phyloP scores from a whole-genome alignment of 2,113 vertebrate species.

The Laticauda laticaudata region DNA sequence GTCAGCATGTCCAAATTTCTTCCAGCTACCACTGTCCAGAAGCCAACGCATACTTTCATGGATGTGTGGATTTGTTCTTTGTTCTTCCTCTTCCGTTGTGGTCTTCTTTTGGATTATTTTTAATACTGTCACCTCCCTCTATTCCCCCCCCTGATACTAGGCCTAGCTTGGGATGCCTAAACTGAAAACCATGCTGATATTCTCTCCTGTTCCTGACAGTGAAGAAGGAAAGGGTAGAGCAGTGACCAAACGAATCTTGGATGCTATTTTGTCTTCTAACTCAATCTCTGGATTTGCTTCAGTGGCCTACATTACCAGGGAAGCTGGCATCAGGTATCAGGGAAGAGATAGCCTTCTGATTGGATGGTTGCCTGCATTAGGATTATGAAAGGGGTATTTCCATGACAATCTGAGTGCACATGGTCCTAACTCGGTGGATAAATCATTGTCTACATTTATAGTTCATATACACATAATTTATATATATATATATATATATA shows the following conservation, averaged over 20 bases:
- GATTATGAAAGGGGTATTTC: slow-evolving; percentile 63
- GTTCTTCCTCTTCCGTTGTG: slow-evolving; percentile 40
- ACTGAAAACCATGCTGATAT: slow-evolving; percentile 62
- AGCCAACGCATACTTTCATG: slow-evolving; percentile 76
- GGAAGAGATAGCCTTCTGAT: slow-evolving; percentile 53
- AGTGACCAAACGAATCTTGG: slow-evolving; percentile 58
- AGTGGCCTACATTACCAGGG: slow-evolving; percentile 74
- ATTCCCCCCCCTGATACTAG: slow-evolving; percentile 28
- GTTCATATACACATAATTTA: slow-evolving; percentile 39
- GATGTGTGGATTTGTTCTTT: slow-evolving; percentile 18
- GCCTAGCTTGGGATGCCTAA: slow-evolving; percentile 50
- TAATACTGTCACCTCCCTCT: slow-evolving; percentile 18
- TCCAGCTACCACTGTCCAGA: slow-evolving; percentile 80
- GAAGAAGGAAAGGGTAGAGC: slow-evolving; percentile 38
- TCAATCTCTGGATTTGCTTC: slow-evolving; percentile 76
- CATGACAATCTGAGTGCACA: slow-evolving; percentile 61
- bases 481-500: slow-evolving; percentile 28
- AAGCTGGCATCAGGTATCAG: slow-evolving; percentile 69
- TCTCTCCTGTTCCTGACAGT: slow-evolving; percentile 53
- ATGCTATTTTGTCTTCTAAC: slow-evolving; percentile 56
- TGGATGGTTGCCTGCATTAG: slow-evolving; percentile 62
- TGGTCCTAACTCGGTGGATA: slow-evolving; percentile 48
- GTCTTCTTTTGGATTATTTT: slow-evolving; percentile 26
- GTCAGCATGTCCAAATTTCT: slow-evolving; percentile 82
- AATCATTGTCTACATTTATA: slow-evolving; percentile 57